Evolutionary conservation across 2,888 invertebrate species (phyloP).

Genomic region (Cacoxenus indagator): DNA sequence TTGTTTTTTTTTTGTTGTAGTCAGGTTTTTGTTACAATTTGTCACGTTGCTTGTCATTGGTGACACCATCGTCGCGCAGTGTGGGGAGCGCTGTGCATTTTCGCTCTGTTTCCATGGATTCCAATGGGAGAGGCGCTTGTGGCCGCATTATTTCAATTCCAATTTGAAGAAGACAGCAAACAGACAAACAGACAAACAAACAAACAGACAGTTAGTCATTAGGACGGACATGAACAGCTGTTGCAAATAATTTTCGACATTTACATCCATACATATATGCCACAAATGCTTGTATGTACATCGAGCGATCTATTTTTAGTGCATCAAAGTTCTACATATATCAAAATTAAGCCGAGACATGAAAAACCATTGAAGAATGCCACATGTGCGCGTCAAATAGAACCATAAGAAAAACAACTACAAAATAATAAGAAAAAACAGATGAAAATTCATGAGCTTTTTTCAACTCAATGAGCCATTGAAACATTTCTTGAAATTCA

Average conservation of each 20-base stretch:
- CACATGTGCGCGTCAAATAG: background rate
- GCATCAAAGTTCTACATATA: background rate
- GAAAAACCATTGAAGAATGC: background rate
- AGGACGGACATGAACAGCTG: constrained; percentile 12
- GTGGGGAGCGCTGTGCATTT: constrained; percentile 22
- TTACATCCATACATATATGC: background rate
- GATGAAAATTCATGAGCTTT: background rate
- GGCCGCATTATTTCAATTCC: background rate
- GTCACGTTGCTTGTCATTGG: constrained; percentile 49
- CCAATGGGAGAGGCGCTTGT: constrained; percentile 25
- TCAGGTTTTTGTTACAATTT: constrained; percentile 42
- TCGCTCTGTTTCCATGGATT: constrained; percentile 46
- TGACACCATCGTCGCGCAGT: constrained; percentile 9
- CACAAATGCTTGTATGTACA: no score
- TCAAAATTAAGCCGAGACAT: background rate
- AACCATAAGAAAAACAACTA: background rate
- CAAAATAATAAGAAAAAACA: background rate
- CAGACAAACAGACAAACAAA: no score
- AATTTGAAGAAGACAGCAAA: background rate
- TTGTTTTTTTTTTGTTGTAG: background rate
- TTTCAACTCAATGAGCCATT: background rate
- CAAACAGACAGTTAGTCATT: no score
- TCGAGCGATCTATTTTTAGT: background rate
- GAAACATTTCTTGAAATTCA: no score
- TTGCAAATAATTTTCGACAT: constrained; percentile 20